These are phyloP conservation scores for Tachuris rubrigastra DNA, from an alignment of 2,113 vertebrate species.

Conservation along the genomic window DNA sequence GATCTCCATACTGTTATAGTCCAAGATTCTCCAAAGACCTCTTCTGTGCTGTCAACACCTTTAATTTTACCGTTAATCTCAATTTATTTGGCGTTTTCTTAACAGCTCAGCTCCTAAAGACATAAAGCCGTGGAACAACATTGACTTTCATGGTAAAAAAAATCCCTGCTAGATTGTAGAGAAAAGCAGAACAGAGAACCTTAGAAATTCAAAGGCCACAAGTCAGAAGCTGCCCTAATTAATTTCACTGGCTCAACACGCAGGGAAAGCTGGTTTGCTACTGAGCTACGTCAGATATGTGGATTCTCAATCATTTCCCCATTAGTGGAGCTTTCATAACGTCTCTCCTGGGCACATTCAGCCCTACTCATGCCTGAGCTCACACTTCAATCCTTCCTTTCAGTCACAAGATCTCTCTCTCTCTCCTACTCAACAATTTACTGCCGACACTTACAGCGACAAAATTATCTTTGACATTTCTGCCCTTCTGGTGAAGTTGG, in stretches of 20 bases:
- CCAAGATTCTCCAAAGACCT: neutral
- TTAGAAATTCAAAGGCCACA: conserved; percentile 14
- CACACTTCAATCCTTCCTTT: conserved; percentile 36
- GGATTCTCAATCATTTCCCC: conserved; percentile 44
- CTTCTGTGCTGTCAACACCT: neutral
- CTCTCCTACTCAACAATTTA: conserved; percentile 1
- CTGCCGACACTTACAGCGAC: neutral
- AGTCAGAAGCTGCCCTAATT: conserved; percentile 26
- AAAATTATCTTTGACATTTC: conserved; percentile 20
- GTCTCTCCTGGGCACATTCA: conserved; percentile 29
- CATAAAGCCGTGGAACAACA: neutral
- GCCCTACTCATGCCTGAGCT: neutral
- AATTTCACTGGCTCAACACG: neutral
- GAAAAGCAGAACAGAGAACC: conserved; percentile 25
- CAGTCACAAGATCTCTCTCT: conserved; percentile 26
- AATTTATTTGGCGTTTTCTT: neutral
- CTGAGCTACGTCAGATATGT: neutral
- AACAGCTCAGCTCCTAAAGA: neutral
- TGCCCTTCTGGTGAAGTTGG: neutral
- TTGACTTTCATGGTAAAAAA: neutral
- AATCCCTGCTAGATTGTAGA: neutral
- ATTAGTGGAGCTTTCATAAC: conserved; percentile 32
- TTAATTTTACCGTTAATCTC: conserved; percentile 7
- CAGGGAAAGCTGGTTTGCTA: conserved; percentile 36
- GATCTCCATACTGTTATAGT: neutral